Base-by-base conservation (phyloP, 2,888 invertebrate species). In the Hyles lineata region DNA sequence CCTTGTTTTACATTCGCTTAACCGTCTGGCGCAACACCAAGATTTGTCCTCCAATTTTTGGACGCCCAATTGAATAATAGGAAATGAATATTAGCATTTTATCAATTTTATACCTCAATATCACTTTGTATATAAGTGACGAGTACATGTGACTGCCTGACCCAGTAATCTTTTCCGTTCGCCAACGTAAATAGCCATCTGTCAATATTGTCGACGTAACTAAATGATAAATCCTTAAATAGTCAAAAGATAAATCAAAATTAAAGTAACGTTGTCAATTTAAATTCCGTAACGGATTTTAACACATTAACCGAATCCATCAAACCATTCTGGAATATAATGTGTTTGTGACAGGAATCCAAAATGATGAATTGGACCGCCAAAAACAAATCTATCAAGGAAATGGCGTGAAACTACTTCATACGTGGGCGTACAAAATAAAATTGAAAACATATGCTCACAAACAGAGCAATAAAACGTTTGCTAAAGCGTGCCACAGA, bases 401-500 rank as follows among this genome's bases (percentile, higher is more conserved):
- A 43, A 50, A 67, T 67, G 21, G 23, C 23, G 2, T 7, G 23
- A 63, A 63, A 63, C 35, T 7, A 35, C 63, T 25, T n/a, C 17
- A 17, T 50, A 70, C 43, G n/a, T n/a, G 19, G 5, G 23, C 71
- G 62, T 55, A 74, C 43, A 67, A 67, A 67, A 63, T 63, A 63
- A 43, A 63, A 43, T 43, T 63, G 72, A 72, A 67, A 70, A 72
- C 72, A 71, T 73, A 73, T 71, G 72, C 43, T 70, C 19, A 74
- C 76, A 74, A 76, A 73, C 73, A 73, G 73, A 72, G 70, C 73
- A 74, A 74, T 72, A 75, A 74, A 77, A 73, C 75, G 76, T 77
- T 81, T 72, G 74, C 75, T 77, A 74, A 79, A 74, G 77, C 76
- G 73, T 76, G 79, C 73, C 74, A 74, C 77, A 75, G 79, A 79